Base-by-base conservation (phyloP, 2,888 invertebrate species). In the Agrochola lota region DNA sequence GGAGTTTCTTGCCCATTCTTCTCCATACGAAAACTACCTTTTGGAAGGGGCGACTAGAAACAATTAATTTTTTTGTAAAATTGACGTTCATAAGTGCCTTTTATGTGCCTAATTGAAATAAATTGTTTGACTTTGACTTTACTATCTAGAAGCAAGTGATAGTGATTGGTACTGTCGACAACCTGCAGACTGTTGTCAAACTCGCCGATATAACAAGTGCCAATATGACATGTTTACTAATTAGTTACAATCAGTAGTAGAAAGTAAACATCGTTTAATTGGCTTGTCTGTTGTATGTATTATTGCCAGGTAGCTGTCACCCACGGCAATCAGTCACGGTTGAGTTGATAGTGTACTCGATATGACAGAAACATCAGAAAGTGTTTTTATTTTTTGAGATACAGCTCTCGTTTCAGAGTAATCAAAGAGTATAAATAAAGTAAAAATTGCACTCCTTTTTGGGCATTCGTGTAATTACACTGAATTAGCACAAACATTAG, bases 211-310 rank as follows among this genome's bases (percentile, higher is more conserved):
- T 5, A 20, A 57, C 11, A 23, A 26, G 15, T 57, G 0, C 35
- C 35, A 35, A 35, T 35, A 35, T 35, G 5, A 40, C n/a, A 20
- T 71, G 55, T 71, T 71, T 63, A 71, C 46, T 60, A 79, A 81
- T 74, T 46, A 46, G 15, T 40, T 67, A 79, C 35, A 30, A 26
- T 2, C 40, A 69, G 52, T 74, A 40, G 49, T 81, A 84, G 85
- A 84, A 83, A 84, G 69, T 74, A 71, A 64, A 80, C 30, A 49
- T 62, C 11, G 64, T 35, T 9, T 79, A 84, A 79, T 71, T 74
- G 20, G 15, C 7, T 30, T 11, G 57, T 46, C 0, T 67, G 40
- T 23, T 73, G 80, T n/a, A 62, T 74, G 35, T 55, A 26, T 75
- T 68, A 68, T 73, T 68, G 80, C 71, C 74, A 79, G 59, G 60